These are phyloP conservation scores for Malurus elegans DNA, from an alignment of 2,113 vertebrate species.

Conservation along the genomic window DNA sequence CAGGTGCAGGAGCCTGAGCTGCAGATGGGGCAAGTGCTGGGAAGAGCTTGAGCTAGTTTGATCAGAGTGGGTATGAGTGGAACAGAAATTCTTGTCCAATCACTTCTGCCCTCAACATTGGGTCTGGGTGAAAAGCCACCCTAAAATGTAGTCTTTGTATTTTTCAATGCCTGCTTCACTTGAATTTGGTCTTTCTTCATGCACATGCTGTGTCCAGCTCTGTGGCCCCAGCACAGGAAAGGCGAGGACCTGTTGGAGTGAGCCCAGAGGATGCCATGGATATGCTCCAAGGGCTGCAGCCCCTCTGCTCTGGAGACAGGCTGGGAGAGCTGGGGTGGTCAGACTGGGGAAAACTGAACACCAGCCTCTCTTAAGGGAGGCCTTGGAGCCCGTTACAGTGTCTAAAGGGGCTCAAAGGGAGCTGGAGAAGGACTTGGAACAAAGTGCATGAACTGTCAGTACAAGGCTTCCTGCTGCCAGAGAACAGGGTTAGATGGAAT, in stretches of 20 bases:
- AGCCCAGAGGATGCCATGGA: not conserved
- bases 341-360: not conserved
- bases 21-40: fast-evolving
- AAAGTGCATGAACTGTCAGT: not conserved
- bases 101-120: not conserved
- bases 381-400: not conserved
- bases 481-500: not conserved
- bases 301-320: not conserved
- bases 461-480: not conserved
- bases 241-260: not conserved
- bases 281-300: not conserved
- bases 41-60: not conserved
- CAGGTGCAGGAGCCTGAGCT: not conserved
- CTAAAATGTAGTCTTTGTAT: not conserved
- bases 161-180: not conserved
- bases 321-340: not conserved
- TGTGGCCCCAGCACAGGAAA: not conserved
- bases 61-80: not conserved
- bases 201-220: not conserved
- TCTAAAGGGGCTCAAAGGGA: not conserved
- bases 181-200: not conserved
- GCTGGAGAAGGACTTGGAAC: not conserved
- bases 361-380: not conserved
- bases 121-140: not conserved
- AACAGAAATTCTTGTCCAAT: not conserved